Conservation (phyloP, 2,113 vertebrate species). For the Oryzias melastigma region DNA sequence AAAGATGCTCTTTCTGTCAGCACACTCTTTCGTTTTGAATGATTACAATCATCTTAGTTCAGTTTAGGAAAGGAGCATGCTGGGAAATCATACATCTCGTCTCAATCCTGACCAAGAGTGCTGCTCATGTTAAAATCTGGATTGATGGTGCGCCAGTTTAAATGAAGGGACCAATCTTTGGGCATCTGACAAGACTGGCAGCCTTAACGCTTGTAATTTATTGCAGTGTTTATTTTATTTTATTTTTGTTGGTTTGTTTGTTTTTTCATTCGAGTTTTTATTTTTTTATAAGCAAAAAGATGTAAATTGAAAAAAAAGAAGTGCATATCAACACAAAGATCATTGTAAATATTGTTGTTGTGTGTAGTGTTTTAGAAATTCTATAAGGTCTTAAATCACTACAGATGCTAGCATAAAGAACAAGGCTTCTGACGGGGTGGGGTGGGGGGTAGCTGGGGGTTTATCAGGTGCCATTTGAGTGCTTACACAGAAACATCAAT, state of each 20-base stretch:
- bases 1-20: slow-evolving; percentile 14
- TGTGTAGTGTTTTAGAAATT: slow-evolving; percentile 71
- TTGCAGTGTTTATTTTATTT: slow-evolving; percentile 65
- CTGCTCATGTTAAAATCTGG: slow-evolving; percentile 51
- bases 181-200: slow-evolving; percentile 70
- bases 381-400: slow-evolving; percentile 69
- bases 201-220: slow-evolving; percentile 80
- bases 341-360: slow-evolving; percentile 71
- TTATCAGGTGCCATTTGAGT: slow-evolving; percentile 62
- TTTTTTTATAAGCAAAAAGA: slow-evolving; percentile 75
- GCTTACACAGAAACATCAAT: slow-evolving; percentile 50
- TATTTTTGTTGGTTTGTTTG: slow-evolving; percentile 46
- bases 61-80: slow-evolving; percentile 34
- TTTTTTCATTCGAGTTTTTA: slow-evolving; percentile 62
- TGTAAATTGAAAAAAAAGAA: slow-evolving; percentile 68
- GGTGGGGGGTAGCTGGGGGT: slow-evolving; percentile 40
- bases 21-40: slow-evolving; percentile 28
- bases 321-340: slow-evolving; percentile 67
- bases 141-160: slow-evolving; percentile 67
- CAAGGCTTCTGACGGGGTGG: slow-evolving; percentile 54
- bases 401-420: slow-evolving; percentile 61
- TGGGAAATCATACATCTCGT: slow-evolving; percentile 27
- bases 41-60: slow-evolving; percentile 22
- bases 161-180: slow-evolving; percentile 65
- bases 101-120: slow-evolving; percentile 28